phyloP scores from a whole-genome alignment of 2,888 invertebrate genomes.

The Megaustenia siamemsis region DNA sequence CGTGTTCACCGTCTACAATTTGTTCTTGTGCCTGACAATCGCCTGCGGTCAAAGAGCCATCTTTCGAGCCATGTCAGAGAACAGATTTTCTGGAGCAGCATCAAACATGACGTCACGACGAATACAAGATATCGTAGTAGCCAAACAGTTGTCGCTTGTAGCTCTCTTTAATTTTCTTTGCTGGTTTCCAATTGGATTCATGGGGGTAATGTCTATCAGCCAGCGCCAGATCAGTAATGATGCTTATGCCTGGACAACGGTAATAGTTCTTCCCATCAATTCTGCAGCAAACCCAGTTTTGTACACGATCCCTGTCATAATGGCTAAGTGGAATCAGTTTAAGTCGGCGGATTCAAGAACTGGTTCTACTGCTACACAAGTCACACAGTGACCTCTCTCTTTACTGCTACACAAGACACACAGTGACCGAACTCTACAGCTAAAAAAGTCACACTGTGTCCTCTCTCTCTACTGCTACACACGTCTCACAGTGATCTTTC shows the following conservation, averaged over 20 bases:
- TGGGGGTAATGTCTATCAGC: conserved; percentile 44
- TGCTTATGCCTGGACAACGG: conserved; percentile 33
- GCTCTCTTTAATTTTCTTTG: conserved; percentile 72
- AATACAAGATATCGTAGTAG: conserved; percentile 64
- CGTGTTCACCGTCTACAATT: conserved; percentile 75
- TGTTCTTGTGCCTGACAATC: conserved; percentile 72
- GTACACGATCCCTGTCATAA: conserved; percentile 10
- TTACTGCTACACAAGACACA: no score
- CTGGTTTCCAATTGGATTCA: conserved; percentile 68
- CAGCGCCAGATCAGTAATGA: not conserved
- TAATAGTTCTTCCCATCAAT: conserved; percentile 32
- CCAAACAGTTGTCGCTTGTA: conserved; percentile 71
- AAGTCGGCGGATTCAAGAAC: not conserved
- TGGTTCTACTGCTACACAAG: not conserved
- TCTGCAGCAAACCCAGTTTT: conserved; percentile 24
- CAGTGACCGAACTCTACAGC: no score
- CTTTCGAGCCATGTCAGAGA: conserved; percentile 65
- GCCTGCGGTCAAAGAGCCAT: conserved; percentile 74
- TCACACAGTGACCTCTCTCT: no score
- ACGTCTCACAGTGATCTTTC: no score
- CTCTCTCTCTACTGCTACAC: no score
- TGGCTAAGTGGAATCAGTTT: conserved; percentile 3
- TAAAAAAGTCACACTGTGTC: no score
- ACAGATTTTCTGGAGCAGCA: not conserved
- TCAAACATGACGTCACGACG: conserved; percentile 42